Base-by-base conservation (phyloP, 1,140 invertebrate species). In the Macrobrachium nipponense region DNA sequence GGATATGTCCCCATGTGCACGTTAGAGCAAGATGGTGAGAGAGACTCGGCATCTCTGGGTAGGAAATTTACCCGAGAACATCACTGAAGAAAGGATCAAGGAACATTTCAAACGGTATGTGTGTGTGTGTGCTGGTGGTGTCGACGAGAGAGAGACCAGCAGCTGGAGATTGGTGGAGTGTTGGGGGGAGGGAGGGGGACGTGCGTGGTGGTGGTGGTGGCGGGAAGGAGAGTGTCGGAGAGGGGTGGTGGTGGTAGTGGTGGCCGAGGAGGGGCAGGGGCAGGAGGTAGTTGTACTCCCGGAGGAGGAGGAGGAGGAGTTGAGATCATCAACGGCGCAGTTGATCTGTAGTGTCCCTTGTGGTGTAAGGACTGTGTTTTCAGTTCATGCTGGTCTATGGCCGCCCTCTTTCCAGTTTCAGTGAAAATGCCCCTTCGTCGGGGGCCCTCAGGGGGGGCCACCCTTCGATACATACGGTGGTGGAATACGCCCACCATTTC, bases 41-140 rank as follows among this genome's bases (percentile, higher is more conserved):
- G 97, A 98, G 96, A 98, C 97, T 95, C 97, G 97, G 94, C 97
- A 99, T 94, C 95, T 98, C 94, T 98, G 97, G 96, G 97, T 99
- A 95, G 97, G 97, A 95, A 98, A 99, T 96, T 96, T 99, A 95
- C 97, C 97, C 95, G 97, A 98, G 94, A 98, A 97, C 94, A 97
- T 97, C 94, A 95, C 95, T 91, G 96, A 98, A 94, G 96, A 98
- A 92, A 94, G 95, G 92, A 96, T 98, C 93, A 94, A 95, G 94
- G 97, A 98, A 93, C 96, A 98, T 94, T 98, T 98, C 93, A 98
- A 98, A 96, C 95, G 97, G 97, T 98, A 95, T 83, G 90, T 87
- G 91, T 83, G 82, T 66, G 93, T 93, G 92, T 83, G 90, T 87
- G 91, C 85, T 82, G 68, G 93, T 93, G 92, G 89, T 93, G 92